phyloP scores from a whole-genome alignment of 30 jellyfish, hydroid and myxozoan genomes.

The Aurelia sp. region DNA sequence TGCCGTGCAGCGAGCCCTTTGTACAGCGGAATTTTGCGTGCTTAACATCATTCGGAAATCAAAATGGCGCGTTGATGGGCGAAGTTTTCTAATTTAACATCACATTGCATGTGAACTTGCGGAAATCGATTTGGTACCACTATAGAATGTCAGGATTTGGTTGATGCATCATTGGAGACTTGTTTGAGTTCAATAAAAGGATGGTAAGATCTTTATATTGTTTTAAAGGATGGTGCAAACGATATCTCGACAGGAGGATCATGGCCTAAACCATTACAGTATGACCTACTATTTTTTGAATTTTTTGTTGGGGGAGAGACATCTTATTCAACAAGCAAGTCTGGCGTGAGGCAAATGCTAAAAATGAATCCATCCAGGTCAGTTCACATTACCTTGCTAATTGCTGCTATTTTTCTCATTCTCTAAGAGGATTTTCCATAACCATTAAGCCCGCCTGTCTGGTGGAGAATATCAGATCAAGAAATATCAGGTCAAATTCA shows the following conservation, averaged over 20 bases:
- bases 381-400: no score
- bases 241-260: not conserved
- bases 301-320: no score
- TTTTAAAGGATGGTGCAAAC: not conserved
- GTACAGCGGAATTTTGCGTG: slow-evolving; percentile 23
- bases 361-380: no score
- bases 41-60: slow-evolving; percentile 18
- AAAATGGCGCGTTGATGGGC: slow-evolving; percentile 60
- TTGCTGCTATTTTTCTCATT: no score
- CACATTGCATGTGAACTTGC: slow-evolving; percentile 44
- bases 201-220: slow-evolving; percentile 8
- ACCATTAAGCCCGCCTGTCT: no score
- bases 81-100: slow-evolving; percentile 54
- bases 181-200: not conserved
- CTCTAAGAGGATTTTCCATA: no score
- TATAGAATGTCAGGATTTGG: slow-evolving; percentile 52
- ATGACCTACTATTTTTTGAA: no score
- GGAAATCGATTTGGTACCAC: not conserved
- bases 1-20: not conserved
- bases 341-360: no score
- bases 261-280: no score
- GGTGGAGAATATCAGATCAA: no score
- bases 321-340: no score
- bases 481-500: no score
- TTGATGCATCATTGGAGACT: not conserved